phyloP scores from a whole-genome alignment of 2,888 invertebrate genomes.

The Phalera bucephala region DNA sequence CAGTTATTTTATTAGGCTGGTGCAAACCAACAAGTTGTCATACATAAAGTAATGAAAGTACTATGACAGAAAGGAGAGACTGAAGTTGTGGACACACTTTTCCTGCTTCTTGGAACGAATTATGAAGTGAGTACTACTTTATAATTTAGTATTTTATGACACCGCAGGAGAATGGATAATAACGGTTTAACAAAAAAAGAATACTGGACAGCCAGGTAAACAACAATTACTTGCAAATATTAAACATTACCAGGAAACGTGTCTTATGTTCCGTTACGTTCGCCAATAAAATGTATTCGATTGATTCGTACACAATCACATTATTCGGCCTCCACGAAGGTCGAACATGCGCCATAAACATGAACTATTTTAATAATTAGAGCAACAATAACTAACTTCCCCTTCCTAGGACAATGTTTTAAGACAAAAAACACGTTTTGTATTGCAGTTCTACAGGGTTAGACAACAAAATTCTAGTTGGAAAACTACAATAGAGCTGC shows the following conservation, averaged over 20 bases:
- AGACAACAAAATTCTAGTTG: too few species aligned
- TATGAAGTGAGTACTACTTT: too few species aligned
- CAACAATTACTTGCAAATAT: conserved; percentile 5
- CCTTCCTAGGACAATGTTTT: conserved; percentile 10
- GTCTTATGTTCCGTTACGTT: conserved; percentile 1
- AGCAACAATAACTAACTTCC: conserved; percentile 12
- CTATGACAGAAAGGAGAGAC: too few species aligned
- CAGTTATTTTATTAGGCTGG: too few species aligned
- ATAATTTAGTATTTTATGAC: too few species aligned
- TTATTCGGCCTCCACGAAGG: conserved; percentile 19
- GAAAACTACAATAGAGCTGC: too few species aligned
- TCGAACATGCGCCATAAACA: conserved; percentile 7
- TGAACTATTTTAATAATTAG: conserved; percentile 11
- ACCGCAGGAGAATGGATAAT: too few species aligned
- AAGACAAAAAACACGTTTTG: not conserved
- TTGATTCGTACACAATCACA: conserved; percentile 22
- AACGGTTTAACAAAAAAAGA: not conserved
- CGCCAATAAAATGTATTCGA: conserved; percentile 5
- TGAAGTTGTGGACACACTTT: too few species aligned
- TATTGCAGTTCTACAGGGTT: not conserved
- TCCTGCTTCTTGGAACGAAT: too few species aligned
- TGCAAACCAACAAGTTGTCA: too few species aligned
- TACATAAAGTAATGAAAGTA: too few species aligned
- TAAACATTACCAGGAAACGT: conserved; percentile 24
- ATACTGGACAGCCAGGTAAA: not conserved